A percentile compares a stretch with the other conserved stretches of the same genome.
Conservation (phyloP, 2,113 vertebrate genomes). For the Grammomys dolichurus region DNA sequence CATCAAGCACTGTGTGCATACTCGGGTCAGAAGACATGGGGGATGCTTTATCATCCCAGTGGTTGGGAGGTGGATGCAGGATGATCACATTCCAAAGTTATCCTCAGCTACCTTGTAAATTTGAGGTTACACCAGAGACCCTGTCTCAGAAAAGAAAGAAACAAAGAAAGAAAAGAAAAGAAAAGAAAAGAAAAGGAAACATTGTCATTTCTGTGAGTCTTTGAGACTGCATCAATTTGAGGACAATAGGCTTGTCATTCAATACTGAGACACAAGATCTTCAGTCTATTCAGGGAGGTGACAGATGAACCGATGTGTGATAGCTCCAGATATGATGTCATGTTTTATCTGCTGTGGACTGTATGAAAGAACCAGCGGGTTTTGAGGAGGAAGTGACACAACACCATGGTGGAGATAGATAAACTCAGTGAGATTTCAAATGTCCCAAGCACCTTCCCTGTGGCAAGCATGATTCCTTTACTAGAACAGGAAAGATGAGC, state of each 20-base stretch:
- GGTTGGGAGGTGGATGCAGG: neutral
- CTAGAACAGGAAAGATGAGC: neutral
- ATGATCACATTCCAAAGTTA: neutral
- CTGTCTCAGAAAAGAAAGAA: neutral
- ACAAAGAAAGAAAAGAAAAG: neutral
- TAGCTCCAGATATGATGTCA: neutral
- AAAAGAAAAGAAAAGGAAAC: neutral
- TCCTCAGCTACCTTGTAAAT: neutral
- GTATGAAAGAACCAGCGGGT: neutral
- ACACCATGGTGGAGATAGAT: neutral
- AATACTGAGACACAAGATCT: neutral
- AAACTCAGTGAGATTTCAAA: neutral
- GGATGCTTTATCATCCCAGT: neutral
- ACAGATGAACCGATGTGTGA: neutral
- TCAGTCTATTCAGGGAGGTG: neutral
- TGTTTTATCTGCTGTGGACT: neutral
- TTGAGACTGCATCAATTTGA: neutral
- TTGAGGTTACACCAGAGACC: neutral
- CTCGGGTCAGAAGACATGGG: neutral
- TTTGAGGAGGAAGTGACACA: neutral
- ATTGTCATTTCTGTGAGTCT: neutral
- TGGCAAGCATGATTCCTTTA: neutral
- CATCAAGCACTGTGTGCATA: conserved; percentile 41
- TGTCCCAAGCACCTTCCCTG: too few species aligned
- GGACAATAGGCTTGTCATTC: neutral